Evolutionary conservation across 2,113 vertebrate species (phyloP), one percentile per base, ranked within the genome.

Genomic region (Phylloscopus trochilus): DNA sequence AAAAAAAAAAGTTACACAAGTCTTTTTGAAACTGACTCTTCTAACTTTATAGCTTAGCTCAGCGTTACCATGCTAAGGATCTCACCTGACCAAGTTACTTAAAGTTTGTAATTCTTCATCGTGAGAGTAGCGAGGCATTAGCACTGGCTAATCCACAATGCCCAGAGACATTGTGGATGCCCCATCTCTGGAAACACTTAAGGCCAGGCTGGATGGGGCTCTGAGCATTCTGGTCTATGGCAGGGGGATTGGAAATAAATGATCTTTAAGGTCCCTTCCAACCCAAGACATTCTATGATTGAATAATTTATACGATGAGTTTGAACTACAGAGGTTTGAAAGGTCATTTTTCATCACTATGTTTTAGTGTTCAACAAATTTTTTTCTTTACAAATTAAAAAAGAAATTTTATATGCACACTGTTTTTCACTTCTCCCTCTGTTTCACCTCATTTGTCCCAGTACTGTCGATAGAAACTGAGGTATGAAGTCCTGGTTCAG

Each of bases 351-450:
- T 86, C 27, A 52, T 58, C 8, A 26, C 15, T 14, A 2, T 24
- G 17, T 37, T 13, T 52, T 41, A 47, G 4, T 28, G 11, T n/a
- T 89, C 53, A 58, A 67, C 5, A 49, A 74, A 14, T 24, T 20
- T 3, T 18, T 39, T 51, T 33, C n/a, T 63, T 64, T n/a, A 17
- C 6, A 60, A 28, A 27, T 39, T 20, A 3, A 19, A 75, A 31
- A 68, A 53, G 30, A 43, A 24, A 11, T 7, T 58, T 60, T 7
- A 1, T n/a, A 8, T 0, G 0, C 10, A 15, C 0, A 1, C 5
- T 7, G 9, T 20, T 76, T n/a, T 41, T 82, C 15, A 13, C 7
- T 66, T 78, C 46, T 39, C 20, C 15, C 28, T 81, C 10, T 8
- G 0, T 85, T 89, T 60, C 43, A n/a, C 6, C 6, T 6, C 4